Conservation (phyloP, 2,113 vertebrate genomes). For the Clarias magur region DNA sequence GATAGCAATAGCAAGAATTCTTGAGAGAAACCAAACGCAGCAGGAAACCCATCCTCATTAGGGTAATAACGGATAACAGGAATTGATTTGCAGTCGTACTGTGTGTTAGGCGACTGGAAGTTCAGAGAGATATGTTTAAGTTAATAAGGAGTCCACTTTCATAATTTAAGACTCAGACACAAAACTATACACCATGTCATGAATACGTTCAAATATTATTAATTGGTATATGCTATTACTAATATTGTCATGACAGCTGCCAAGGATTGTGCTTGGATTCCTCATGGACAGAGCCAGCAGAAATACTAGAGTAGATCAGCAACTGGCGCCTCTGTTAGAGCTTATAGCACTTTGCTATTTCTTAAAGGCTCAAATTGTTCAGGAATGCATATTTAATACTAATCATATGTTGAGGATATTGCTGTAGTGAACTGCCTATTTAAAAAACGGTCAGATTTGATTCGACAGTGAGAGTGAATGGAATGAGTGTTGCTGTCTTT, state of each 20-base stretch:
- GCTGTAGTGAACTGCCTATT: not conserved
- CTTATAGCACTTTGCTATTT: not conserved
- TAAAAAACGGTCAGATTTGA: not conserved
- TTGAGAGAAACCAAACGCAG: no score
- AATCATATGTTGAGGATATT: conserved; percentile 2
- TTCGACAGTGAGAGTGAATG: not conserved
- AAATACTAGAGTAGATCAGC: not conserved
- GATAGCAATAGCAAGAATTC: no score
- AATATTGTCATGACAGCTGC: not conserved
- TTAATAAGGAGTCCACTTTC: no score
- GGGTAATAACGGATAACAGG: no score
- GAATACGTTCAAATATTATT: not conserved
- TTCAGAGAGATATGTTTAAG: no score
- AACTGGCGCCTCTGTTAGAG: not conserved
- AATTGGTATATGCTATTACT: not conserved
- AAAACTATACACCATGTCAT: not conserved
- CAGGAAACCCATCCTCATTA: no score
- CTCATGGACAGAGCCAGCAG: not conserved
- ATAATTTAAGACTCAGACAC: no score
- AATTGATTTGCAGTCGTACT: no score
- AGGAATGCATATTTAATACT: conserved; percentile 24
- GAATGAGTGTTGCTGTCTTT: not conserved
- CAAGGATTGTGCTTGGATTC: not conserved
- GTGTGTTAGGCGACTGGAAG: no score
- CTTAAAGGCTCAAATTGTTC: not conserved